Evolutionary conservation across 2,113 vertebrate genomes (phyloP).

Genomic region (Urocitellus parryii): DNA sequence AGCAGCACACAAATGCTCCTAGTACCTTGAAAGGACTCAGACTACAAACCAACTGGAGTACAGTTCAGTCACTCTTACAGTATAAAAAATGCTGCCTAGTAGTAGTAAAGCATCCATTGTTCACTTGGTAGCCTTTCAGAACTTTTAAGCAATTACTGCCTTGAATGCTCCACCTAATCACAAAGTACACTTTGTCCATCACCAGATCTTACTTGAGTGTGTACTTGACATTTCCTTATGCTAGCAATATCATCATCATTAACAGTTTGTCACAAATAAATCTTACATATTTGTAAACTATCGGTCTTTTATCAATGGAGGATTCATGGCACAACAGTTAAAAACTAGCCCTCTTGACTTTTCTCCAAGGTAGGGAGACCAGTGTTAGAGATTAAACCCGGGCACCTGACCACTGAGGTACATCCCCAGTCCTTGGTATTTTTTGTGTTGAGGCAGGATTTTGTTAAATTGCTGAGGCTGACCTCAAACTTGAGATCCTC

Average conservation of each 20-base stretch:
- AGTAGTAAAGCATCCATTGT: not conserved
- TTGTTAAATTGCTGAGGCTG: too few species aligned
- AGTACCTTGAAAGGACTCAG: slow-evolving; percentile 5
- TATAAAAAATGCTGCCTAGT: not conserved
- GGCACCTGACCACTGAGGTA: too few species aligned
- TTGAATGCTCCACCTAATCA: not conserved
- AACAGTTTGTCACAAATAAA: slow-evolving; percentile 1
- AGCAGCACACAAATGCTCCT: not conserved
- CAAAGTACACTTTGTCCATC: not conserved
- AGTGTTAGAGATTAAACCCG: too few species aligned
- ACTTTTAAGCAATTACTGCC: not conserved
- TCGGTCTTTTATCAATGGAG: not conserved
- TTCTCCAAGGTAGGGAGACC: too few species aligned
- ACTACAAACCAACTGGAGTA: not conserved
- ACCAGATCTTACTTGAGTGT: not conserved
- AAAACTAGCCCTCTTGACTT: not conserved
- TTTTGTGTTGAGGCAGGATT: too few species aligned
- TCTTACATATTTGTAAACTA: not conserved
- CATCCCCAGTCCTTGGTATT: too few species aligned
- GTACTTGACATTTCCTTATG: not conserved
- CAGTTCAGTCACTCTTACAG: not conserved
- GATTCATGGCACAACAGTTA: not conserved
- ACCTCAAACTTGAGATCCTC: too few species aligned
- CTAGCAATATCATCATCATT: not conserved
- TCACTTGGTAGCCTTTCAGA: slow-evolving; percentile 20